These are phyloP conservation scores for Polietes domitor DNA, from an alignment of 2,888 invertebrate species.

Conservation along the genomic window DNA sequence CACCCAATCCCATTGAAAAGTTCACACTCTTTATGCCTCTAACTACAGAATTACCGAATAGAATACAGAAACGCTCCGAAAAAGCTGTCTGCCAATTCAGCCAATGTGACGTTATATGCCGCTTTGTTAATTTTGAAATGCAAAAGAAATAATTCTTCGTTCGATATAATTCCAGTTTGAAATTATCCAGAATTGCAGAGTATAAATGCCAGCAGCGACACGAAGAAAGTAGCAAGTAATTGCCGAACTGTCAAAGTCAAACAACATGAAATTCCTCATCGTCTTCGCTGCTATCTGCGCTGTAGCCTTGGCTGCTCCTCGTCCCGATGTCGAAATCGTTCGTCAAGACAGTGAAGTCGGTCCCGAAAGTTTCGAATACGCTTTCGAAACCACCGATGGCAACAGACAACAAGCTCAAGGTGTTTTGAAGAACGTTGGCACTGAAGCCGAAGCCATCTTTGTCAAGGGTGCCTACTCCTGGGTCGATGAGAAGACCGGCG, in stretches of 20 bases:
- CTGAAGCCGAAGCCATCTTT: slow-evolving; percentile 81
- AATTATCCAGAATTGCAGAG: too few species aligned
- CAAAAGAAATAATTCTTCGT: too few species aligned
- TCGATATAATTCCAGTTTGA: too few species aligned
- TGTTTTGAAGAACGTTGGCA: slow-evolving; percentile 81
- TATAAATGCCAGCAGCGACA: neutral
- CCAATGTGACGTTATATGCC: too few species aligned
- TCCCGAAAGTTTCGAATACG: slow-evolving; percentile 57
- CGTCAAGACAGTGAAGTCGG: slow-evolving; percentile 57
- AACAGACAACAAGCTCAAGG: slow-evolving; percentile 81
- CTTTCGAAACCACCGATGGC: slow-evolving; percentile 81
- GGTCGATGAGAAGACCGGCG: slow-evolving; percentile 81
- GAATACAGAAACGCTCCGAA: too few species aligned
- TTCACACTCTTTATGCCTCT: too few species aligned
- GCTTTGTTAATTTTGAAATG: too few species aligned
- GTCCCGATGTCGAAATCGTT: slow-evolving; percentile 53
- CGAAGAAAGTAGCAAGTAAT: neutral
- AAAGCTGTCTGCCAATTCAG: too few species aligned
- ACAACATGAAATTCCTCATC: slow-evolving; percentile 12
- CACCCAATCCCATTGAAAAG: too few species aligned
- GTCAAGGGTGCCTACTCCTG: slow-evolving; percentile 82
- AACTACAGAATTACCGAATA: too few species aligned
- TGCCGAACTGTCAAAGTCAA: slow-evolving; percentile 77
- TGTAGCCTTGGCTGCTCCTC: slow-evolving; percentile 60
- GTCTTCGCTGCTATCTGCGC: slow-evolving; percentile 74